Evolutionary conservation across 2,113 vertebrate species (phyloP).

Genomic region (Phaethon lepturus): DNA sequence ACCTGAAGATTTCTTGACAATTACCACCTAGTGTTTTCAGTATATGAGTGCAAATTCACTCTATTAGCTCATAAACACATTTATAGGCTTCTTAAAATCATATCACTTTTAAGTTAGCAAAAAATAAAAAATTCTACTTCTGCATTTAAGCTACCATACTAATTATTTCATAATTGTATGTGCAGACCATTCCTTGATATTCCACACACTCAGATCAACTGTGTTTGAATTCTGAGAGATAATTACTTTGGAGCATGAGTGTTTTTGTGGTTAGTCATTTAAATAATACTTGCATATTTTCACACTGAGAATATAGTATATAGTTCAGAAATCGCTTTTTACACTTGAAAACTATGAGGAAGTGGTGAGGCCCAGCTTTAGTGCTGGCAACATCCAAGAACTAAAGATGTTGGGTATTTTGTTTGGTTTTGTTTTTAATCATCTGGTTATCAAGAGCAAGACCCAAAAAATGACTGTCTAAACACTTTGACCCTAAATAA

Average conservation of each 20-base stretch:
- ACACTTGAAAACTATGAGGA: neutral
- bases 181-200: neutral
- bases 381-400: slow-evolving; percentile 41
- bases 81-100: neutral
- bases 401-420: neutral
- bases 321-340: slow-evolving; percentile 1
- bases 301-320: neutral
- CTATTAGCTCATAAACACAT: neutral
- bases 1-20: neutral
- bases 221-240: slow-evolving; percentile 1
- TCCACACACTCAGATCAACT: neutral
- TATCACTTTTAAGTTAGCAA: neutral
- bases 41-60: neutral
- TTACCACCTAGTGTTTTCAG: neutral
- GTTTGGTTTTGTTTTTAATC: neutral
- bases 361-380: neutral
- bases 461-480: neutral
- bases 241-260: neutral
- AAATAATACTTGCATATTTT: neutral
- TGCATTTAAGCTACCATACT: neutral
- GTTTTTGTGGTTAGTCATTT: neutral
- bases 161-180: neutral
- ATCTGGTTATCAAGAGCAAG: slow-evolving; percentile 24
- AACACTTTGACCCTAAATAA: neutral
- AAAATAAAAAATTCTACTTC: neutral